phyloP scores from a whole-genome alignment of 2,797 vertebrate genomes.

The Micromesistius poutassou region DNA sequence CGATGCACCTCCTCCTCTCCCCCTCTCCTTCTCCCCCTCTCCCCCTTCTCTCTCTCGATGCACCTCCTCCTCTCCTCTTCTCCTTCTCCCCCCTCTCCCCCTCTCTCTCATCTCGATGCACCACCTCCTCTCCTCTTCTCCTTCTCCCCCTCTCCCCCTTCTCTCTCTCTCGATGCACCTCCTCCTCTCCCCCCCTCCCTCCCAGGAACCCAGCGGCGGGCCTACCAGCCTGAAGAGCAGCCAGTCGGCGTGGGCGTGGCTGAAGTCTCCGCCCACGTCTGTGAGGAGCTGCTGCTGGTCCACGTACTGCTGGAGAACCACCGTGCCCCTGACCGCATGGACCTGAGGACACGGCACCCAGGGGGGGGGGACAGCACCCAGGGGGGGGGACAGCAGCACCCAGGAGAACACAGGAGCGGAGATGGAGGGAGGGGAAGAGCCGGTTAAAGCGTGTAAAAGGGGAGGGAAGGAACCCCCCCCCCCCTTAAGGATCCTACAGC shows the following conservation, averaged over 20 bases:
- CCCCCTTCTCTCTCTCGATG: no score
- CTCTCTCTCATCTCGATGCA: no score
- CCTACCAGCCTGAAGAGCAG: constrained; percentile 76
- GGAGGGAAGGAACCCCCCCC: no score
- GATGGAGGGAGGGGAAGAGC: background rate
- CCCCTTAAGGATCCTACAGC: no score
- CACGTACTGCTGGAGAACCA: constrained; percentile 73
- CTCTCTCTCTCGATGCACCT: no score
- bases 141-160: background rate
- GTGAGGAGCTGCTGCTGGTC: constrained; percentile 74
- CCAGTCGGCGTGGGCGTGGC: constrained; percentile 75
- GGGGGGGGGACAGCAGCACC: no score
- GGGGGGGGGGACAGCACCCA: no score
- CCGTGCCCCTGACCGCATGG: constrained; percentile 66
- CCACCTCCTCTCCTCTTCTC: background rate
- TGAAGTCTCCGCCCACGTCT: constrained; percentile 74
- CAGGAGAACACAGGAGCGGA: background rate
- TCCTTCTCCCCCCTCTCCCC: no score
- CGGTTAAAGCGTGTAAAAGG: background rate
- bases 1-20: no score
- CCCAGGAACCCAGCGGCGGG: background rate
- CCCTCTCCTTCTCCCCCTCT: no score
- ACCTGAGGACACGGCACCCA: constrained; percentile 47
- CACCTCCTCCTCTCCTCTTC: no score
- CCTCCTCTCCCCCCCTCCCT: background rate